Base-by-base conservation (phyloP, 2,797 vertebrate species). In the Rhinophrynus dorsalis region DNA sequence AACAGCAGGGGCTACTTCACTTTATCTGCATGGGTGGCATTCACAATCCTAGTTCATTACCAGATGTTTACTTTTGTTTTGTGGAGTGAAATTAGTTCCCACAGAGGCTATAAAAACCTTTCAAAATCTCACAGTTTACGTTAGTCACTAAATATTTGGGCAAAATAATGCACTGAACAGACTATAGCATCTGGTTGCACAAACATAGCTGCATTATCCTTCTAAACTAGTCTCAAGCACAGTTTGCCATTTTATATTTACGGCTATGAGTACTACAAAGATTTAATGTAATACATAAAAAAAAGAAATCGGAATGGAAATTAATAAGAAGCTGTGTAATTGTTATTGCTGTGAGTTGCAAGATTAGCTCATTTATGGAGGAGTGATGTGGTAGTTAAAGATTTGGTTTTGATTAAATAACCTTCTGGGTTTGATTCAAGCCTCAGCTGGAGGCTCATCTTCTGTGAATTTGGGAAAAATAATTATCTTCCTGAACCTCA, bases 31-130 rank as follows among this genome's bases (percentile, higher is more conserved):
- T 60, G 66, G 56, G 66, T 68, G 66, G 56, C 47, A 52, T 52
- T 68, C 26, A 24, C 45, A 68, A 60, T 60, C 45, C 45, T 52
- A 52, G 29, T 60, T 68, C 66, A 60, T 68, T 72, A 72, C 52
- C 61, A 65, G 61, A 72, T 72, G 68, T 72, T 72, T 71, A 70
- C 68, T 64, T 71, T 63, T 47, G 42, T 63, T 38, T 63, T 51
- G 60, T 32, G 33, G 33, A 58, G 68, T 29, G 32, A 58, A 72
- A 57, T 57, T 26, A 32, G 44, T 65, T 65, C 68, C 68, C 68
- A 72, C 42, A 50, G 60, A 72, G 68, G 44, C 60, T 26, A 42
- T 72, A 58, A 72, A 72, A 72, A 58, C 40, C 61, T 51, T 42
- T 65, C 60, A 33, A 72, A n/a, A 72, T 38, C 60, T 64, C 45